These are phyloP conservation scores for Xenopus laevis DNA, from an alignment of 2,113 vertebrate species.

Conservation along the genomic window DNA sequence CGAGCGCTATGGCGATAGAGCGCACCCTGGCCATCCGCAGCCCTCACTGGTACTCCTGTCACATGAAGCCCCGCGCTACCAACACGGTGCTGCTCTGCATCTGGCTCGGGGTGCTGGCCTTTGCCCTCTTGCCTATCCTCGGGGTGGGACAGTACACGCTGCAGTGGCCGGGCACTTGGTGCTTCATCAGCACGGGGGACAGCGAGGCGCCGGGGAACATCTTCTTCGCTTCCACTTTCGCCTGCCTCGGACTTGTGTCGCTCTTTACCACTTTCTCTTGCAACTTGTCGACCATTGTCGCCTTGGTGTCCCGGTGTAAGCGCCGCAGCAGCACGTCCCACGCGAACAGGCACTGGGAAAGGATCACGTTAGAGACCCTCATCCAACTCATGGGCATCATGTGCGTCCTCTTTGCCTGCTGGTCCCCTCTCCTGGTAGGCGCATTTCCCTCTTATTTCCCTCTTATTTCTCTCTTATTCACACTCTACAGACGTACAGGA, in stretches of 20 bases:
- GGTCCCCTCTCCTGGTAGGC: slow-evolving; percentile 93
- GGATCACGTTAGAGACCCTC: slow-evolving; percentile 86
- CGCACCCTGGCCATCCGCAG: slow-evolving; percentile 82
- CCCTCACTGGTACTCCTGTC: slow-evolving; percentile 88
- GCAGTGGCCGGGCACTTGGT: slow-evolving; percentile 98
- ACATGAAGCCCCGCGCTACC: slow-evolving; percentile 81
- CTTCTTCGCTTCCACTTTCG: slow-evolving; percentile 82
- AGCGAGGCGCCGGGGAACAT: slow-evolving; percentile 57
- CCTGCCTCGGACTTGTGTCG: slow-evolving; percentile 77
- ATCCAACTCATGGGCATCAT: slow-evolving; percentile 91
- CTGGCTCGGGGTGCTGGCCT: slow-evolving; percentile 70
- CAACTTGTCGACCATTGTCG: slow-evolving; percentile 85
- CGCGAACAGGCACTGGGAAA: slow-evolving; percentile 81
- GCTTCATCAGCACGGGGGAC: slow-evolving; percentile 81
- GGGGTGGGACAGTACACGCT: slow-evolving; percentile 79
- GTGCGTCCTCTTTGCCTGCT: slow-evolving; percentile 88
- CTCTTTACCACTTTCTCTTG: slow-evolving; percentile 79
- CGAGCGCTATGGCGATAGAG: slow-evolving; percentile 90
- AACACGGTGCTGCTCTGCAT: slow-evolving; percentile 68
- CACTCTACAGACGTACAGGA: too few relatives aligned
- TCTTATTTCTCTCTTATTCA: too few relatives aligned
- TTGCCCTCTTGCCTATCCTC: slow-evolving; percentile 80
- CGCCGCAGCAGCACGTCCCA: slow-evolving; percentile 65
- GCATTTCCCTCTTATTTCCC: background rate
- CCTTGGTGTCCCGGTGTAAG: slow-evolving; percentile 78